Conservation (phyloP, 2,113 vertebrate species). For the Lamprotornis superbus region DNA sequence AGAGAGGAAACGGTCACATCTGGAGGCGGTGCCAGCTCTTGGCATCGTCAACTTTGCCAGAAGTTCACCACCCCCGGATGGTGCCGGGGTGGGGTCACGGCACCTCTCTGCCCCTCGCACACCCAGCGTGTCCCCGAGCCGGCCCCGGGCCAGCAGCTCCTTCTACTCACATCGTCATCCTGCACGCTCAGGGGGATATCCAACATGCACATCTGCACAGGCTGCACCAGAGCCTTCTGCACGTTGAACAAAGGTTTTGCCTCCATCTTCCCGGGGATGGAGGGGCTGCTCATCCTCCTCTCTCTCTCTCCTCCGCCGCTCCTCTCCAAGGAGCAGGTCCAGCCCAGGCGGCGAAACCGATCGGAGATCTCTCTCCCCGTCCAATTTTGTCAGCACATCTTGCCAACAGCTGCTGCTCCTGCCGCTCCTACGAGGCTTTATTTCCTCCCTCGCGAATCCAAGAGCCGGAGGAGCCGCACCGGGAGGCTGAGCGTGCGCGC, state of each 20-base stretch:
- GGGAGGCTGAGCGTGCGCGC: neutral
- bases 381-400: slow-evolving; percentile 16
- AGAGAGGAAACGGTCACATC: slow-evolving; percentile 1
- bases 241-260: slow-evolving; percentile 82
- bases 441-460: slow-evolving; percentile 50
- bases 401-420: neutral
- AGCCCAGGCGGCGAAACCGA: neutral
- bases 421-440: neutral
- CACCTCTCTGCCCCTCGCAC: neutral
- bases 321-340: neutral
- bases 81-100: neutral
- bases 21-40: slow-evolving; percentile 12
- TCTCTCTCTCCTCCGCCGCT: neutral
- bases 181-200: slow-evolving; percentile 83
- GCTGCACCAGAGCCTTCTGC: slow-evolving; percentile 86
- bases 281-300: slow-evolving; percentile 34
- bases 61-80: neutral
- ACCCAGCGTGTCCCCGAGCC: neutral
- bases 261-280: slow-evolving; percentile 76
- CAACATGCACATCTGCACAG: slow-evolving; percentile 85
- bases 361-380: neutral
- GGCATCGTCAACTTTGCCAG: neutral
- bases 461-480: slow-evolving; percentile 33
- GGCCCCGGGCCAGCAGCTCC: neutral
- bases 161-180: slow-evolving; percentile 82